A percentile compares a stretch with the other conserved stretches of the same genome.
These are phyloP conservation scores for Olivierus martensii DNA, from an alignment of 1,140 invertebrate genomes.

Conservation along the genomic window DNA sequence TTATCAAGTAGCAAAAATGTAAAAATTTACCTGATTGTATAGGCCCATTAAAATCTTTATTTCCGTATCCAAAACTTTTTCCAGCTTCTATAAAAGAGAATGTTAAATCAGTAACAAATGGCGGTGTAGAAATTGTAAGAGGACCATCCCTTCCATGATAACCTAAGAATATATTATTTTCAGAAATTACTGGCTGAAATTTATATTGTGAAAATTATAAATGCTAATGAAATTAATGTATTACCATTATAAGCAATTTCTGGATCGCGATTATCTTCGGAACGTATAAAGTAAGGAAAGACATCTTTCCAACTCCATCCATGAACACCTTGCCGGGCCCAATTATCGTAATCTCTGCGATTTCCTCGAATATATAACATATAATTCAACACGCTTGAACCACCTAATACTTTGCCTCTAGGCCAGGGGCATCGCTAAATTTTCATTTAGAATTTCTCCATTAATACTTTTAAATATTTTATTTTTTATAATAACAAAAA, in stretches of 20 bases:
- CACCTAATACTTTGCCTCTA: slow-evolving; percentile 59
- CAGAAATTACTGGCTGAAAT: too few species aligned
- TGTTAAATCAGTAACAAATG: slow-evolving; percentile 30
- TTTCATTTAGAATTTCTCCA: too few species aligned
- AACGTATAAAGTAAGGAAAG: slow-evolving; percentile 76
- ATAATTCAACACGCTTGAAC: slow-evolving; percentile 79
- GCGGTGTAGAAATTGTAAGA: slow-evolving; percentile 17
- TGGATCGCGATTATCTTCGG: slow-evolving; percentile 74
- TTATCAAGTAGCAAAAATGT: neutral
- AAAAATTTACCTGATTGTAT: slow-evolving; percentile 32
- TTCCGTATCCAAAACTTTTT: slow-evolving; percentile 49
- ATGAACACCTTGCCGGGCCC: slow-evolving; percentile 76
- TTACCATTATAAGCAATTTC: slow-evolving; percentile 49
- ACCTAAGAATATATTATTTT: neutral
- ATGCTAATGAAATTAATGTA: too few species aligned
- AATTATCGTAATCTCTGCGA: slow-evolving; percentile 78
- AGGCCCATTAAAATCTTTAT: slow-evolving; percentile 30
- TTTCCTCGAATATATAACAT: slow-evolving; percentile 94
- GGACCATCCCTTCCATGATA: slow-evolving; percentile 20
- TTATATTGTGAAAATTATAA: too few species aligned
- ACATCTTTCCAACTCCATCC: slow-evolving; percentile 82
- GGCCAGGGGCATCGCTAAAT: slow-evolving; percentile 54
- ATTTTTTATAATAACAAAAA: too few species aligned
- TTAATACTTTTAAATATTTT: too few species aligned
- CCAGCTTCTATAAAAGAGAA: slow-evolving; percentile 52